Evolutionary conservation across 2,797 vertebrate genomes (phyloP), one percentile per base, ranked within the genome.

Genomic region (Falco peregrinus): DNA sequence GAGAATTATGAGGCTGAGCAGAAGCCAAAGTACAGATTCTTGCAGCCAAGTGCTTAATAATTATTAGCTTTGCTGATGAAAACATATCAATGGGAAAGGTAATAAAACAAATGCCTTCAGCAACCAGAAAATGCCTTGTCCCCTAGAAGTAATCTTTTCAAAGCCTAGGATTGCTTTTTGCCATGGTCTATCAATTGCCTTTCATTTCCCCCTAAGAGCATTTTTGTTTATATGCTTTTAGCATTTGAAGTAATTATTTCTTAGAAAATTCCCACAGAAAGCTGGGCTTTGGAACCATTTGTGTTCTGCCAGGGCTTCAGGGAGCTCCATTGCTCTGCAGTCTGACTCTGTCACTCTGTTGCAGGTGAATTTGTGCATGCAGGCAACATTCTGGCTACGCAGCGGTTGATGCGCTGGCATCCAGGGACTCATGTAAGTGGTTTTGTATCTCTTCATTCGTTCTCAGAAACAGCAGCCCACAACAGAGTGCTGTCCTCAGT

Each of bases 321-420:
- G 57, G 37, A 82, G 70, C 56, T 63, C 35, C 7, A 1, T 71
- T 54, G 83, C 35, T 68, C 26, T 43, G 56, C 59, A 63, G 31
- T 37, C 91, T 90, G 60, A 87, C 56, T 37, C 43, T 78, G 33
- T 80, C 14, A 33, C 63, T 97, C n/a, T 95, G n/a, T 97, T 97
- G 70, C 84, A 99, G 99, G 99, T 78, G 95, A 98, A 5, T 99
- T 99, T 93, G 99, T 99, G 91, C 98, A 99, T 7, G 98, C 98
- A 37, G 99, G 99, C n/a, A 99, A 99, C 97, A 98, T 99, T 94
- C 85, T 99, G 37, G 99, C 98, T 9, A 99, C 99, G 3, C 99
- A 99, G 97, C 97, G 98, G 68, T 47, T 97, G 43, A 97, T 99
- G 65, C 98, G 99, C 75, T 99, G 99, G 98, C 99, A 99, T 57